Conservation (phyloP, 2,797 vertebrate species). For the Myotis myotis region DNA sequence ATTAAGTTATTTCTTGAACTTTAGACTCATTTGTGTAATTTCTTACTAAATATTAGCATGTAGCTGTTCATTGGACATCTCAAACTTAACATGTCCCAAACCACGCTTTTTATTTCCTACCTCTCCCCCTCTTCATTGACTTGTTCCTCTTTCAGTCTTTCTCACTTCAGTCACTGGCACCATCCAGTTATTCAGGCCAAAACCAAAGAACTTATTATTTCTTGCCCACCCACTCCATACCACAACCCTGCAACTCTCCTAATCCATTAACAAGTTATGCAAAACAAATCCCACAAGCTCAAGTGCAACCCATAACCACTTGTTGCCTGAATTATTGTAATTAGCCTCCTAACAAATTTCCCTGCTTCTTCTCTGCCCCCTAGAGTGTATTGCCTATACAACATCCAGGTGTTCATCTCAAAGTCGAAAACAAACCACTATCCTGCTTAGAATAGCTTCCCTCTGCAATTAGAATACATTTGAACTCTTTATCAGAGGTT, state of each 20-base stretch:
- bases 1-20: conserved; percentile 1
- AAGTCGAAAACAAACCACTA: background rate
- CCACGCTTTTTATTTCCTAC: conserved; percentile 11
- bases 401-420: background rate
- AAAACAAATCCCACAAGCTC: conserved; percentile 27
- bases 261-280: background rate
- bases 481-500: background rate
- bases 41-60: conserved; percentile 19
- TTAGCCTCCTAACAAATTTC: background rate
- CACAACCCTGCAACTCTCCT: background rate
- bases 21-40: background rate
- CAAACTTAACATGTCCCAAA: conserved; percentile 2
- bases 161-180: background rate
- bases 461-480: conserved; percentile 22
- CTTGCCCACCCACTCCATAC: background rate
- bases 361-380: background rate
- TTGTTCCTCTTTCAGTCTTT: background rate
- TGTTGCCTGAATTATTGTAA: conserved; percentile 25
- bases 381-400: conserved; percentile 23
- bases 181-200: background rate
- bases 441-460: background rate
- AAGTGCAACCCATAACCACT: background rate
- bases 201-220: conserved; percentile 15
- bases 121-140: background rate
- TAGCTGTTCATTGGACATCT: background rate